Base-by-base conservation (phyloP, 2,888 invertebrate genomes). In the Crematogaster levior region DNA sequence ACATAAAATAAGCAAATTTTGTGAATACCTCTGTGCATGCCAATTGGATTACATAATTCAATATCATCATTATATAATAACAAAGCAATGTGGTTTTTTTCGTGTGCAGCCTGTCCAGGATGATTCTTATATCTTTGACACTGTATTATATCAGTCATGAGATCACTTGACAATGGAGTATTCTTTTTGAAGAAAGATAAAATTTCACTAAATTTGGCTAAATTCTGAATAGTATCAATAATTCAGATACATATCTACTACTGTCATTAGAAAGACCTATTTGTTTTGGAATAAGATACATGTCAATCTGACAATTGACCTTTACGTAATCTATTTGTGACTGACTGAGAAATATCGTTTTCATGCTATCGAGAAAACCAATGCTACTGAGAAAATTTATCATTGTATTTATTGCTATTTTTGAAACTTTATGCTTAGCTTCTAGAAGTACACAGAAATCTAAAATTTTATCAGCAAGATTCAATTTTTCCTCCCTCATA, bases 31-130 rank as follows among this genome's bases (percentile, higher is more conserved):
- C 53, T 56, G 6, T 56, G 53, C 53, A 56, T 56, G 27, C 27
- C 53, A 27, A 56, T 56, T 27, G 53, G 53, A 27, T 53, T 27
- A 56, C 53, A 56, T 56, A 56, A 56, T 56, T 56, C 53, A 27
- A 56, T 56, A 12, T 56, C 53, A 56, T 56, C 53, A 0, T 56
- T 27, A 15, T 56, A 56, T 24, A 56, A 56, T 56, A 56, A 56
- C 0, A 56, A 56, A 53, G 53, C 53, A 53, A 56, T 56, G 0
- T 56, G 24, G 5, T 56, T 56, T 56, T 56, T 56, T 56, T 53
- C 1, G 15, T 27, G 53, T 6, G 27, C 53, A 27, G 15, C 10
- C 53, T 56, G 53, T 56, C 53, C 27, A 56, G 53, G 15, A 56
- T 56, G 27, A 56, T 56, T 56, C 24, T 15, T 56, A 5, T 27